A percentile compares a stretch with the other conserved stretches of the same genome.
Conservation (phyloP, 2,113 vertebrate species). For the Acanthisitta chloris region DNA sequence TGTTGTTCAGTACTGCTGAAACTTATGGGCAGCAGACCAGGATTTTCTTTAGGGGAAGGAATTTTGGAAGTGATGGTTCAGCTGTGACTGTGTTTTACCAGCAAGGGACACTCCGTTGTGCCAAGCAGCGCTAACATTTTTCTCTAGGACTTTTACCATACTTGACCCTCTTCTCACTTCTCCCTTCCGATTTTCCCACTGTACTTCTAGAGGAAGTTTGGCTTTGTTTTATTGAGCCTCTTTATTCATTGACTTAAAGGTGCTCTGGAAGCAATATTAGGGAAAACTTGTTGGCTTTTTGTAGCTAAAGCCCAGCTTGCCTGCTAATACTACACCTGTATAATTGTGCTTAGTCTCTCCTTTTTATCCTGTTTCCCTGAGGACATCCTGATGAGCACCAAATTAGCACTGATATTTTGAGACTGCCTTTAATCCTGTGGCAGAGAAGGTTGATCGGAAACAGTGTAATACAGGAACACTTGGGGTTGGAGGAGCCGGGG, state of each 20-base stretch:
- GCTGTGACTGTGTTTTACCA: neutral
- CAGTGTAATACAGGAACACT: neutral
- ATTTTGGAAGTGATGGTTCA: neutral
- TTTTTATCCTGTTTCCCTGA: conserved; percentile 56
- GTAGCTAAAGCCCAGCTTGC: neutral
- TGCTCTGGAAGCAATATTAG: neutral
- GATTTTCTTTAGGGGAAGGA: neutral
- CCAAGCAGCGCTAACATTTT: neutral
- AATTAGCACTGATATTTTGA: conserved; percentile 58
- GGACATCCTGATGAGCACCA: conserved; percentile 43
- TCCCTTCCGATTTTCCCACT: neutral
- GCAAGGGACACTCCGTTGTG: neutral
- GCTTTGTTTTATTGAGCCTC: neutral
- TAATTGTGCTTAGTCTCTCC: conserved; percentile 38
- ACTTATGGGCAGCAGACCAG: neutral
- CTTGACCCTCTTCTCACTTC: neutral
- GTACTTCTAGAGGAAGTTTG: neutral
- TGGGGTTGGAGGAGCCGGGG: neutral
- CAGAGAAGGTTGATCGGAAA: conserved; percentile 41
- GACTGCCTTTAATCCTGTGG: conserved; percentile 54
- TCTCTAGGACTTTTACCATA: neutral
- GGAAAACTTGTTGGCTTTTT: neutral
- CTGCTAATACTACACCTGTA: neutral
- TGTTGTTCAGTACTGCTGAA: neutral
- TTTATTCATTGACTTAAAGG: neutral